Percentiles rank a stretch among this genome's conserved stretches.
Evolutionary conservation across 2,797 vertebrate species (phyloP).

Genomic region (Premnoplex brunnescens): DNA sequence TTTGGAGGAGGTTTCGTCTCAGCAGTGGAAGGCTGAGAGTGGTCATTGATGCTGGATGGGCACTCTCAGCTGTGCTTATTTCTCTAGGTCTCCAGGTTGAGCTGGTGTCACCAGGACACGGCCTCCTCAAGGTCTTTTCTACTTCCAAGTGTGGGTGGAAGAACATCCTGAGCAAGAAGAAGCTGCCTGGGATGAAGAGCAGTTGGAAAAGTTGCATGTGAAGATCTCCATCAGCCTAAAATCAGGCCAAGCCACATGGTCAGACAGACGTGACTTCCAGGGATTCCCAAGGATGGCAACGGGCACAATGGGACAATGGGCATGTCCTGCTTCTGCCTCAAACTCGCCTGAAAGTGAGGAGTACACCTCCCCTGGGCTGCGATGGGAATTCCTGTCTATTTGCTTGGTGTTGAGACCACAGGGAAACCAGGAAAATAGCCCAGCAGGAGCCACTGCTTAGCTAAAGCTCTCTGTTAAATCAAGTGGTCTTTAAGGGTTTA

Average conservation of each 20-base stretch:
- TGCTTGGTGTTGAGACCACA: neutral
- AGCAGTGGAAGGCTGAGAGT: neutral
- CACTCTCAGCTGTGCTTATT: neutral
- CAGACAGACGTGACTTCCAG: neutral
- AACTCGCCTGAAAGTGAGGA: rapidly evolving
- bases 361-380: neutral
- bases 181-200: neutral
- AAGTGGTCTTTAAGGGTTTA: constrained; percentile 55
- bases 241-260: neutral
- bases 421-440: constrained; percentile 37
- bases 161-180: neutral
- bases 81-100: neutral
- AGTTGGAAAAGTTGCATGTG: neutral
- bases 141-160: neutral
- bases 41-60: neutral
- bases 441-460: constrained; percentile 45
- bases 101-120: neutral
- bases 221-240: neutral
- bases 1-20: neutral
- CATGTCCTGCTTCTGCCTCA: neutral
- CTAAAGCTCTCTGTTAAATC: constrained; percentile 39
- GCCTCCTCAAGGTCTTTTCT: neutral
- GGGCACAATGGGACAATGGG: rapidly evolving
- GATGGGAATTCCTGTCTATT: neutral
- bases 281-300: neutral